Percentiles rank a stretch among this genome's conserved stretches.
Conservation (phyloP, 2,888 invertebrate species). For the Yponomeuta evonymella region DNA sequence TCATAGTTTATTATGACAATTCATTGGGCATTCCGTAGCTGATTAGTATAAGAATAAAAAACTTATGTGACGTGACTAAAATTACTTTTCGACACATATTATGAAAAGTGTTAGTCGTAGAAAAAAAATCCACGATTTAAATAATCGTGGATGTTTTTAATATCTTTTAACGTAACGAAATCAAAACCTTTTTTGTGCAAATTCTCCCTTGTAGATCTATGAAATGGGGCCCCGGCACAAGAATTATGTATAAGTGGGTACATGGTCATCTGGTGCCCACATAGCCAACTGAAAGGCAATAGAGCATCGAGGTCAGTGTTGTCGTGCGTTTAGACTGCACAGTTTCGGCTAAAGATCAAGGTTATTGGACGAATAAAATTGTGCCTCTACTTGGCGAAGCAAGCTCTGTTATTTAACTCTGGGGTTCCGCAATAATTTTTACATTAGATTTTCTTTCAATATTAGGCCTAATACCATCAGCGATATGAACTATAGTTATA, state of each 20-base stretch:
- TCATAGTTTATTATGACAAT: too few species aligned
- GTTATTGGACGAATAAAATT: constrained; percentile 38
- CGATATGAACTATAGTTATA: too few species aligned
- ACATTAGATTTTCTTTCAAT: too few species aligned
- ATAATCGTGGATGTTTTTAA: too few species aligned
- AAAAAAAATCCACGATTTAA: too few species aligned
- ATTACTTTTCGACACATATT: too few species aligned
- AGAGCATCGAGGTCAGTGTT: constrained; percentile 40
- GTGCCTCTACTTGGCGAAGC: constrained; percentile 29
- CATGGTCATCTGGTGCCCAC: constrained; percentile 9
- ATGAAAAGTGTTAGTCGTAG: too few species aligned
- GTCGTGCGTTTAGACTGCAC: constrained; percentile 26
- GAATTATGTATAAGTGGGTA: neutral
- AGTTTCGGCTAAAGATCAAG: constrained; percentile 55
- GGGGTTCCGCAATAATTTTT: constrained; percentile 5
- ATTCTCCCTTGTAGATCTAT: too few species aligned
- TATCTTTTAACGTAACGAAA: too few species aligned
- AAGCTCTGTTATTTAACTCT: constrained; percentile 15
- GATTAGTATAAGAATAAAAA: neutral
- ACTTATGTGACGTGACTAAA: neutral
- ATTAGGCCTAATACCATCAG: too few species aligned
- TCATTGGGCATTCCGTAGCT: too few species aligned
- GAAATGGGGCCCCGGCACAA: neutral
- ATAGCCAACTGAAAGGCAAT: constrained; percentile 28
- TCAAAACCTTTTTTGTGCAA: too few species aligned